A percentile compares a stretch with the other conserved stretches of the same genome.
Conservation (phyloP, 2,888 invertebrate genomes). For the Encarsia formosa region DNA sequence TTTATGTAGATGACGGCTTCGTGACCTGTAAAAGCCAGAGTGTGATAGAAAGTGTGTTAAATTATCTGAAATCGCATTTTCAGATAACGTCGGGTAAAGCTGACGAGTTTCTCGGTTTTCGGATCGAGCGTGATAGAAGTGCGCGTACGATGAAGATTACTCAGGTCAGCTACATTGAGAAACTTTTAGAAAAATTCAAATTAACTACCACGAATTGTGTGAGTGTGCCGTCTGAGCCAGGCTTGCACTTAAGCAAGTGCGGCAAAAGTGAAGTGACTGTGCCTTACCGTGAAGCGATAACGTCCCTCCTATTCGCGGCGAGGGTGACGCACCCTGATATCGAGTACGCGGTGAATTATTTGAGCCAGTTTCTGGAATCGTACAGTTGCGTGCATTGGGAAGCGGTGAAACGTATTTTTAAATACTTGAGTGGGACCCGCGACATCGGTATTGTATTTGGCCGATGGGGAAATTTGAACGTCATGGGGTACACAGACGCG, state of each 20-base stretch:
- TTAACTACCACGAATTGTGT: slow-evolving; percentile 3
- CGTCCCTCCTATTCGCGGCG: slow-evolving; percentile 2
- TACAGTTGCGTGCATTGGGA: background rate
- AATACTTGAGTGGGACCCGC: slow-evolving; percentile 3
- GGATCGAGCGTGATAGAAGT: slow-evolving; percentile 8
- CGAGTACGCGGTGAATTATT: slow-evolving; percentile 3
- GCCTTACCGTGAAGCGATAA: slow-evolving; percentile 4
- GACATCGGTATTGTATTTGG: slow-evolving; percentile 1
- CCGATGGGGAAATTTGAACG: background rate
- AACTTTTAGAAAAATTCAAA: slow-evolving; percentile 6
- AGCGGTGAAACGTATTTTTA: slow-evolving; percentile 1
- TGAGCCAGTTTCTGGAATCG: background rate
- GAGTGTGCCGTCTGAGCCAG: background rate
- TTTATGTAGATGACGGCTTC: slow-evolving; percentile 8
- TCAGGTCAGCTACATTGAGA: slow-evolving; percentile 10
- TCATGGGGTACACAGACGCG: background rate
- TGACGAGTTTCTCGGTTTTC: slow-evolving; percentile 6
- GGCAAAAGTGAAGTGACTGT: background rate
- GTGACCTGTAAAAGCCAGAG: background rate
- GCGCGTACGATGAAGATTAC: slow-evolving; percentile 3
- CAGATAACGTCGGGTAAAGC: slow-evolving; percentile 4
- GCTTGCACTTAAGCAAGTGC: slow-evolving; percentile 8
- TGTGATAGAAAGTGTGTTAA: slow-evolving; percentile 4
- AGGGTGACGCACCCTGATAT: slow-evolving; percentile 1
- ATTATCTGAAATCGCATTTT: slow-evolving; percentile 1